phyloP scores from a whole-genome alignment of 2,797 vertebrate genomes.

The Perodicticus potto region DNA sequence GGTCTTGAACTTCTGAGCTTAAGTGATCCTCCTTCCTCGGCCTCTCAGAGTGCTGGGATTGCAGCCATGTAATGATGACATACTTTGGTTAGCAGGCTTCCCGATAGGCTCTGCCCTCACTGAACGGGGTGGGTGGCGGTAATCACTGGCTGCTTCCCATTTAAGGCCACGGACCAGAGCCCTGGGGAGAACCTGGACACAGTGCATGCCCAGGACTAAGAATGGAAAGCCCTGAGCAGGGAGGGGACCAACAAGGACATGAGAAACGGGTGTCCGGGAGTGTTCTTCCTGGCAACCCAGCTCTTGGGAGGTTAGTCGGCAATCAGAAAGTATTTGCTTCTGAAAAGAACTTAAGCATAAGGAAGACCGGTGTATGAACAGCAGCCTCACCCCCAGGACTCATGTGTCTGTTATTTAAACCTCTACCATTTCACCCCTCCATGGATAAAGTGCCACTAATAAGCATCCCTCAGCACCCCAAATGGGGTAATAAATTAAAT shows the following conservation, averaged over 20 bases:
- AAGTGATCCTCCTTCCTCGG: no score
- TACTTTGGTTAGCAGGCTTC: background rate
- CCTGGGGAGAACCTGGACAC: background rate
- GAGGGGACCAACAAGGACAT: background rate
- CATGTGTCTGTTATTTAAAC: background rate
- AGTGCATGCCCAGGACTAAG: background rate
- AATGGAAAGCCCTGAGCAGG: background rate
- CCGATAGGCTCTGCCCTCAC: background rate
- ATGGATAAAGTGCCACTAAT: background rate
- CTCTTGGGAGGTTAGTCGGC: background rate
- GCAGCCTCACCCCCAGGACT: accelerated
- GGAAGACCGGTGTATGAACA: background rate
- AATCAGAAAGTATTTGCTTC: background rate
- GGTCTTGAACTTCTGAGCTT: no score
- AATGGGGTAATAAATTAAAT: constrained; percentile 26
- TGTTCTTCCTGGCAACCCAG: background rate
- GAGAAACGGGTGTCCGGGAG: background rate
- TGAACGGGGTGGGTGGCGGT: background rate
- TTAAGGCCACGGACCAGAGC: background rate
- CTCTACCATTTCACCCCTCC: background rate
- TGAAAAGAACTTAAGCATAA: background rate
- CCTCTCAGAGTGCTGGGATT: no score
- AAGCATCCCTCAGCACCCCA: background rate
- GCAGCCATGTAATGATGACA: no score
- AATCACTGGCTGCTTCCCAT: background rate